Conservation (phyloP, 2,888 invertebrate species). For the Pachymerium ferrugineum region DNA sequence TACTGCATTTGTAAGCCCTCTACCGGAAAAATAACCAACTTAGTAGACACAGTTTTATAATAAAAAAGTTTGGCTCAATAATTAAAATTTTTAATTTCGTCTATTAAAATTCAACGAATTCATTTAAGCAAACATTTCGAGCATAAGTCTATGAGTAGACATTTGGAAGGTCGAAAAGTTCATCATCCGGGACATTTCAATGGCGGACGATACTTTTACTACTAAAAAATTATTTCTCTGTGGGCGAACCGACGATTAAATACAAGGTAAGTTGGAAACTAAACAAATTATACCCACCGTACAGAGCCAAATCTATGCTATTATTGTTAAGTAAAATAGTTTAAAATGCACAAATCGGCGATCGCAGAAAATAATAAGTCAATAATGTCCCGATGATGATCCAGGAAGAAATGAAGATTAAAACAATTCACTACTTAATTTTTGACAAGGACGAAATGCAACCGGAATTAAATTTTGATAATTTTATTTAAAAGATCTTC, state of each 20-base stretch:
- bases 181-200: constrained; percentile 1
- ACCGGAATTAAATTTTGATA: background rate
- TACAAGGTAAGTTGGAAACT: background rate
- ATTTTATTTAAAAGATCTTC: background rate
- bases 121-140: too few relatives aligned
- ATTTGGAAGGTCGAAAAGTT: background rate
- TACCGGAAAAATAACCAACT: too few relatives aligned
- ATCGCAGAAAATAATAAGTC: background rate
- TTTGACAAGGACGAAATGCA: background rate
- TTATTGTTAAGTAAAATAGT: background rate
- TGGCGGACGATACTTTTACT: background rate
- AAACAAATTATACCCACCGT: background rate
- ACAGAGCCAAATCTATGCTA: background rate
- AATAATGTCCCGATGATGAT: background rate
- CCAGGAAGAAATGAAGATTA: background rate
- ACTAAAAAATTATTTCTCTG: background rate
- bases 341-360: background rate
- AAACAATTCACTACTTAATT: background rate
- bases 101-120: too few relatives aligned
- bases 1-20: too few relatives aligned
- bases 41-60: too few relatives aligned
- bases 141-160: too few relatives aligned
- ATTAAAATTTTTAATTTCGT: too few relatives aligned
- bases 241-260: background rate
- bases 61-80: too few relatives aligned